Conservation (phyloP, 2,113 vertebrate genomes). For the Dicentrarchus labrax region DNA sequence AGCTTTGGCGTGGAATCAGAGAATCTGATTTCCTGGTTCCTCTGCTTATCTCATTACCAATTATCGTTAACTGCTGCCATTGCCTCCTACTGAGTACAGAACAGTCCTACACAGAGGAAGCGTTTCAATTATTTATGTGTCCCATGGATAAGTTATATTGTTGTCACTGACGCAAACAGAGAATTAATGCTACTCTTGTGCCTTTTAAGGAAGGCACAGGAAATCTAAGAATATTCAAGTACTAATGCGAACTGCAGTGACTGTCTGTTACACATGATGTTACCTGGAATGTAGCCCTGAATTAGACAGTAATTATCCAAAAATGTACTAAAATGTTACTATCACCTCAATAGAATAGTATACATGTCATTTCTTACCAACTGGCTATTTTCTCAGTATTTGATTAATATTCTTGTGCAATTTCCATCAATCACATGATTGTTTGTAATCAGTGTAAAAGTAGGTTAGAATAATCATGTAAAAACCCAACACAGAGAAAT, state of each 20-base stretch:
- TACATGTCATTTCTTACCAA: not conserved
- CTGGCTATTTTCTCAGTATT: not conserved
- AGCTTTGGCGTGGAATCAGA: constrained; percentile 15
- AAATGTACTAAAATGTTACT: not conserved
- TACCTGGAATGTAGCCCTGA: not conserved
- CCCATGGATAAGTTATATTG: not conserved
- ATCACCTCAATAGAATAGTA: not conserved
- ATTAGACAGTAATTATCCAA: not conserved
- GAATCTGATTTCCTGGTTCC: constrained; percentile 34
- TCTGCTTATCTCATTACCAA: constrained; percentile 31
- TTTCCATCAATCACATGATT: not conserved
- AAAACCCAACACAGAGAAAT: not conserved
- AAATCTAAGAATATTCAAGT: not conserved
- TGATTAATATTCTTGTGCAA: not conserved
- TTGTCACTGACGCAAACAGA: not conserved
- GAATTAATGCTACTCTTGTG: not conserved
- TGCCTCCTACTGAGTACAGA: not conserved
- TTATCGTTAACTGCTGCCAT: not conserved
- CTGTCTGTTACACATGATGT: not conserved
- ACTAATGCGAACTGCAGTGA: not conserved
- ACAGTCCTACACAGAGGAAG: not conserved
- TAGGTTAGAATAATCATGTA: not conserved
- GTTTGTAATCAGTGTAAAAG: not conserved
- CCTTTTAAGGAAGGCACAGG: not conserved
- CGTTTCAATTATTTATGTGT: not conserved